Evolutionary conservation across 2,113 vertebrate genomes (phyloP).

Genomic region (Coracopsis vasa): DNA sequence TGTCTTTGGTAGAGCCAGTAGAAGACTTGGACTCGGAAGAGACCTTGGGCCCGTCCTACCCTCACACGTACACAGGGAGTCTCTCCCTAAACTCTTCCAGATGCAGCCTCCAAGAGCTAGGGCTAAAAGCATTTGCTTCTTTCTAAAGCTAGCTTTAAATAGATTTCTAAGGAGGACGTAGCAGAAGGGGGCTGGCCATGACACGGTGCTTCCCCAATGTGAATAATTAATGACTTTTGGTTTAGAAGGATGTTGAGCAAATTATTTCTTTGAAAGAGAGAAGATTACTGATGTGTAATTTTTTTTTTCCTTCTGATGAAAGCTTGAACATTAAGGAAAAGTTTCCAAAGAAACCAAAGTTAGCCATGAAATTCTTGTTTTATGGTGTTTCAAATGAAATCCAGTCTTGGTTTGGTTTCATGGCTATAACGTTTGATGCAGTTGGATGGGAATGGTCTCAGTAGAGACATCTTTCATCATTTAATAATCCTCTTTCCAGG

Average conservation of each 20-base stretch:
- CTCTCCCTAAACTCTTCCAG: not conserved
- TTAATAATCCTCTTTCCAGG: not conserved
- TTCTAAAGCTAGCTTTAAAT: not conserved
- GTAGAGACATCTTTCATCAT: not conserved
- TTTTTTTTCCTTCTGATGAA: not conserved
- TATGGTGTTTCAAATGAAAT: not conserved
- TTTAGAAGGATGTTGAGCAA: not conserved
- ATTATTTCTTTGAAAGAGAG: not conserved
- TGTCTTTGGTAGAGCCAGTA: not conserved
- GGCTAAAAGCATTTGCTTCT: not conserved
- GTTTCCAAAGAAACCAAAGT: not conserved
- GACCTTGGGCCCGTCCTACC: not conserved
- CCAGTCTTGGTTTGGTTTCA: not conserved
- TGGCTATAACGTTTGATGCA: not conserved
- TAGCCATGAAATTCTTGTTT: not conserved
- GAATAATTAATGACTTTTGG: not conserved
- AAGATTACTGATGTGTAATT: not conserved
- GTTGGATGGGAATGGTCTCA: not conserved
- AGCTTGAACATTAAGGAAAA: not conserved
- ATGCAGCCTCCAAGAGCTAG: not conserved
- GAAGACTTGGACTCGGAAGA: not conserved
- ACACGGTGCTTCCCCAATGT: not conserved
- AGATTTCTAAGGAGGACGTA: not conserved
- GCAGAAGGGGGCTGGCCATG: not conserved
- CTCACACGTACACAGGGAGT: not conserved